Evolutionary conservation across 2,113 vertebrate genomes (phyloP), one percentile per base, ranked within the genome.

Genomic region (Globicephala melas): DNA sequence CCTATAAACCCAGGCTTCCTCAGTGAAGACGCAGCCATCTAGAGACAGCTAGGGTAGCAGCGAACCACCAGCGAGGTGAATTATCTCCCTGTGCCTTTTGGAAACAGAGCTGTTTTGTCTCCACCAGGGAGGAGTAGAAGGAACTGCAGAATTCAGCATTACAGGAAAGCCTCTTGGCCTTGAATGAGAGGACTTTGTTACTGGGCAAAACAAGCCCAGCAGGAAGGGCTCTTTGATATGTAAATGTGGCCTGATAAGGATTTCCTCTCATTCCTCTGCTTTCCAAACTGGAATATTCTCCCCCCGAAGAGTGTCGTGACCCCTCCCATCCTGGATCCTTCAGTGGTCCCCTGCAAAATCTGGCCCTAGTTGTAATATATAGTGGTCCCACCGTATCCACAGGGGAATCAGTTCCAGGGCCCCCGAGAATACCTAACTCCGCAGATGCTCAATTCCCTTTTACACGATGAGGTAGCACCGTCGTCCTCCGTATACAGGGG

Each of bases 171-270:
- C 79, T 81, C 36, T 12, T 18, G 81, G 74, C 73, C 73, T 36
- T 20, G 47, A 94, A 63, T 21, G 50, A 47, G 84, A 53, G 14
- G 90, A 77, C 92, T 97, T 79, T 83, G 85, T 93, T 73, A 25
- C 5, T 3, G 5, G 85, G 91, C 41, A 28, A 33, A 86, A 50
- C 41, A 23, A 1, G 9, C 92, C 82, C 86, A 31, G 89, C 89
- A 21, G 86, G 94, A 95, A 90, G 91, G 12, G 21, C 53, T 38
- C 92, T 97, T 96, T 96, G 92, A 95, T 94, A 76, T 96, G 96
- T 47, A 97, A 96, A 96, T 95, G 18, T 8, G 1, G 36, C 41
- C 86, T 33, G 83, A 26, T 50, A 41, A 80, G 87, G 80, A n/a
- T 94, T 96, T 95, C 74, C 60, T 95, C 58, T 28, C 4, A 3